Evolutionary conservation across 2,888 invertebrate species (phyloP), one percentile per base, ranked within the genome.

Genomic region (Amphiduros pacificus): DNA sequence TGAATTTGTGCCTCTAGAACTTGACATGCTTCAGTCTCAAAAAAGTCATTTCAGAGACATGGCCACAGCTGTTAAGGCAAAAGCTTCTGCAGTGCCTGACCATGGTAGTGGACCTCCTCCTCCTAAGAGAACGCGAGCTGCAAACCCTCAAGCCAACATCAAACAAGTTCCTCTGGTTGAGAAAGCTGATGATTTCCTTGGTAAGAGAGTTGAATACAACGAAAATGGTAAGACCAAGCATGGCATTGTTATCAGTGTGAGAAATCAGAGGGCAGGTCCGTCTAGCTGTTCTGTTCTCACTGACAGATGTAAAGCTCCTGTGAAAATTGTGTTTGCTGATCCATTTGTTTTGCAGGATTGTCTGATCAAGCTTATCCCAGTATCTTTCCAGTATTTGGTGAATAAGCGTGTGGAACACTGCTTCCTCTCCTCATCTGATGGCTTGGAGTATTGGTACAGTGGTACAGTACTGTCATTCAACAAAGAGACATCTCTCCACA

Each of bases 391-490:
- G 44, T 44, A 3, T 20, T 20, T 52, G 26, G 52, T 52, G 17
- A 3, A 29, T 14, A 26, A 28, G n/a, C 26, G 28, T 14, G 28
- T 52, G 11, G 52, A 52, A n/a, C 52, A 52, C 52, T 20, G 52
- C 28, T 52, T 52, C 11, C n/a, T 6, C 6, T 17, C 24, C 9
- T 5, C 20, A 9, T 22, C 20, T 17, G 52, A 52, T 2, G 52
- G 29, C 5, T 2, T 17, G 52, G 28, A 28, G 14, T 27, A 28
- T 3, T 52, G 52, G 52, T 52, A 28, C 28, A 27, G 9, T 27
- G 52, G 52, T 9, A 52, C 52, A 17, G 52, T 52, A 1, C n/a
- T 27, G n/a, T 11, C 52, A n/a, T 52, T 28, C 29, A 20, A 52
- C 28, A 17, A 26, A 11, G 5, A 2, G 2, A 17, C 26, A 17